A percentile compares a stretch with the other conserved stretches of the same genome.
Evolutionary conservation across 1,140 invertebrate genomes (phyloP).

Genomic region (Drosophila quadrilineata): DNA sequence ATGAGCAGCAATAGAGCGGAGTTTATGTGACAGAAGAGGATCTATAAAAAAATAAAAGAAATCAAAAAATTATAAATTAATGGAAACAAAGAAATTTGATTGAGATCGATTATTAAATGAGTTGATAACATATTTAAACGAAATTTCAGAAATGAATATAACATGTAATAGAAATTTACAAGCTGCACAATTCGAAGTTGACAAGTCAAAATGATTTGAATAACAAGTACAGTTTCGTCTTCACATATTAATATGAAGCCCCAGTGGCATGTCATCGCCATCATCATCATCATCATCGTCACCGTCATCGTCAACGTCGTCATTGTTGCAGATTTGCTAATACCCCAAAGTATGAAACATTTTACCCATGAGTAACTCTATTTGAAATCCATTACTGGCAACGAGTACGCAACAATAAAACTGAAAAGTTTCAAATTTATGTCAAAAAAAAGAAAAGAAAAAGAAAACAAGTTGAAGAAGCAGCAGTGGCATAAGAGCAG

Average conservation of each 20-base stretch:
- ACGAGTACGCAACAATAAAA: constrained; percentile 78
- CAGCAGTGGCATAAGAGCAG: constrained; percentile 2
- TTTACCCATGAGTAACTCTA: constrained; percentile 79
- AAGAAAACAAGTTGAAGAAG: constrained; percentile 13
- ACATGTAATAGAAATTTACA: too few relatives aligned
- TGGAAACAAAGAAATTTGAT: not conserved
- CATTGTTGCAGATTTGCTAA: constrained; percentile 68
- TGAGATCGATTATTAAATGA: not conserved
- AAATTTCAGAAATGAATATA: too few relatives aligned
- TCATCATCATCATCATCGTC: too few relatives aligned
- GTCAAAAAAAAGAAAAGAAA: constrained; percentile 49
- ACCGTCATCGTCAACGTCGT: constrained; percentile 23
- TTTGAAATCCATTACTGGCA: constrained; percentile 78
- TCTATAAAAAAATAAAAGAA: not conserved
- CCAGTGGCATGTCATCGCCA: too few relatives aligned
- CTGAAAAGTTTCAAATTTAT: constrained; percentile 78
- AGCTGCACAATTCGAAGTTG: too few relatives aligned
- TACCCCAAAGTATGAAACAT: constrained; percentile 76
- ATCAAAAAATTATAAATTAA: not conserved
- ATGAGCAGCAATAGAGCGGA: too few relatives aligned
- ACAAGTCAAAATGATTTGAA: too few relatives aligned
- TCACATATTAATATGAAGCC: too few relatives aligned
- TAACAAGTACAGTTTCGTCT: too few relatives aligned
- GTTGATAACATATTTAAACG: too few relatives aligned
- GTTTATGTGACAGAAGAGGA: too few relatives aligned